Evolutionary conservation across 2,113 vertebrate species (phyloP), one percentile per base, ranked within the genome.

Genomic region (Australoheros scitulus): DNA sequence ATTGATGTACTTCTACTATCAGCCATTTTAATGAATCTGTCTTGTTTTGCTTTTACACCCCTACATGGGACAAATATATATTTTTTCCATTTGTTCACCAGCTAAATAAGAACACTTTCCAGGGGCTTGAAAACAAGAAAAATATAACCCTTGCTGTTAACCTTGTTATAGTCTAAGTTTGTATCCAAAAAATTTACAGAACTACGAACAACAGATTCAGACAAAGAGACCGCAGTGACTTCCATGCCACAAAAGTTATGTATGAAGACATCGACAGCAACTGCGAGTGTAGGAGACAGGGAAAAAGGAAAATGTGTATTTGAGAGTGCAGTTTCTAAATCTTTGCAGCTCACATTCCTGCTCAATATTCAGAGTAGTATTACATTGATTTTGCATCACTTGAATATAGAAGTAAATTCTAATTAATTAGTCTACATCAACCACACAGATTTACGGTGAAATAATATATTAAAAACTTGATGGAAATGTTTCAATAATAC

Each of bases 361-460:
- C 74, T 81, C 55, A 85, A 89, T 88, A 88, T 91, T 86, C 70
- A 79, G 61, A 14, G 61, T 22, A 36, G 63, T 87, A 84, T 93
- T 87, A 91, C 89, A 91, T 36, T 85, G 87, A 91, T 88, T 93
- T 91, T 91, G 80, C 91, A 91, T 92, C 88, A 92, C 76, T 80
- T 38, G 68, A 77, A 85, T 81, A 84, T 88, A 50, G 13, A 84
- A 86, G 47, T 36, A 63, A 36, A 77, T 83, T 85, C 43, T 10
- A 84, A 79, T 81, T 91, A 65, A 89, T 87, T 84, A 82, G 58
- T 34, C 80, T 65, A 82, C 78, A 80, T 90, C 83, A 87, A 83
- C 76, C 83, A 78, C 77, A 68, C 81, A 56, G 81, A 84, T 90
- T 89, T 75, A 83, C 80, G 82, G 87, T 85, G 79, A 86, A 90